Base-by-base conservation (phyloP, 1,140 invertebrate species). In the Drosophila prosaltans region DNA sequence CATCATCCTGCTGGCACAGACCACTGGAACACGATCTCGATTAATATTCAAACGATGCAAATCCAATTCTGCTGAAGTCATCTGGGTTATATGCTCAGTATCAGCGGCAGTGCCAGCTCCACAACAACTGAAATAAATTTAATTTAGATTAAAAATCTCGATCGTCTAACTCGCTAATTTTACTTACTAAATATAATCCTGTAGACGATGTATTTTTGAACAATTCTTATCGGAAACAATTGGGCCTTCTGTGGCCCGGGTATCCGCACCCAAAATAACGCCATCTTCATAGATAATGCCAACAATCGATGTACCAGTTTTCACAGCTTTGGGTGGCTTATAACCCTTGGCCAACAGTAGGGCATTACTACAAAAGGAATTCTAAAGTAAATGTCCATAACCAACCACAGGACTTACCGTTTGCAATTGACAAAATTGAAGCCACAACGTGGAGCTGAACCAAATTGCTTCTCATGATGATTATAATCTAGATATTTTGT, bases 261-360 rank as follows among this genome's bases (percentile, higher is more conserved):
- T 99, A 94, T 99, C 99, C 69, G 98, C 98, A 28, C 98, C 99
- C 73, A 99, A 94, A 78, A 99, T 96, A 57, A 99, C 97, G 32
- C 98, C 99, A 94, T 98, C 98, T 92, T 97, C 96, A 89, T 95
- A 99, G 58, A 98, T 95, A 21, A 98, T 95, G 11, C 98, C 99
- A 71, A 96, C 97, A 84, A 99, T 99, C 7, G 99, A 99, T n/a
- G 99, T 99, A 81, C 99, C 99, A 65, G 99, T 99, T 93, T 99
- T 99, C 21, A 94, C 95, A 6, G 97, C 95, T 92, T 95, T 98
- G 2, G 98, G 98, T 24, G 95, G 92, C 30, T 94, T 93, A 75
- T 96, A 96, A 0, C 98, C 98, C 92, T 97, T 95, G 48, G 94
- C 93, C 57, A 94, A 92, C 24, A 99, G 92, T 39, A 94, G 93